Percentiles rank a stretch among this genome's conserved stretches.
phyloP scores from a whole-genome alignment of 2,888 invertebrate species.

The Brachynemurus nebulosus region DNA sequence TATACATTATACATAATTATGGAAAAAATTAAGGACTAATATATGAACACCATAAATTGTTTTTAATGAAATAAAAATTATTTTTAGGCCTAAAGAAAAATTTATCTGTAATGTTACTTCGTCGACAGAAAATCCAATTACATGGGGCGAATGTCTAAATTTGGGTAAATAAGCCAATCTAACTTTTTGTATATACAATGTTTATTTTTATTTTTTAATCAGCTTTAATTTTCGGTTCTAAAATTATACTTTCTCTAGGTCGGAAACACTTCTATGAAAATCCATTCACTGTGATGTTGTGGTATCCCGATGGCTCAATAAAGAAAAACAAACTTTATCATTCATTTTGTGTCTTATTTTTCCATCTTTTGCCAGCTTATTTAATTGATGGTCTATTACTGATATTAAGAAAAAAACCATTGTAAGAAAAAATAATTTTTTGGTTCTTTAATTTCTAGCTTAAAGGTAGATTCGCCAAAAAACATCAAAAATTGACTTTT shows the following conservation, averaged over 20 bases:
- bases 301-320: conserved; percentile 65
- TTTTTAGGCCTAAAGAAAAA: conserved; percentile 35
- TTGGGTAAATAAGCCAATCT: conserved; percentile 45
- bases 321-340: conserved; percentile 54
- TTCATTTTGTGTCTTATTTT: conserved; percentile 48
- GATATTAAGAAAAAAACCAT: conserved; percentile 57
- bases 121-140: conserved; percentile 60
- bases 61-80: too few species aligned
- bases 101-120: conserved; percentile 66
- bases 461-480: background rate
- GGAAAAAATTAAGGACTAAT: too few species aligned
- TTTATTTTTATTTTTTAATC: background rate
- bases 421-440: conserved; percentile 41
- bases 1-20: too few species aligned
- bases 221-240: too few species aligned
- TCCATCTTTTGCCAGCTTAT: conserved; percentile 66
- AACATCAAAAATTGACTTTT: background rate
- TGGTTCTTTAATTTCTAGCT: too few species aligned
- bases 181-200: conserved; percentile 19
- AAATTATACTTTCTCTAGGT: conserved; percentile 26
- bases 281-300: conserved; percentile 62
- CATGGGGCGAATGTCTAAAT: conserved; percentile 73
- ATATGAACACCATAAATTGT: too few species aligned
- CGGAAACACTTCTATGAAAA: conserved; percentile 46
- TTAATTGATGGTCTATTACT: conserved; percentile 55